Evolutionary conservation across 2,888 invertebrate species (phyloP).

Genomic region (Ophioninae sp.): DNA sequence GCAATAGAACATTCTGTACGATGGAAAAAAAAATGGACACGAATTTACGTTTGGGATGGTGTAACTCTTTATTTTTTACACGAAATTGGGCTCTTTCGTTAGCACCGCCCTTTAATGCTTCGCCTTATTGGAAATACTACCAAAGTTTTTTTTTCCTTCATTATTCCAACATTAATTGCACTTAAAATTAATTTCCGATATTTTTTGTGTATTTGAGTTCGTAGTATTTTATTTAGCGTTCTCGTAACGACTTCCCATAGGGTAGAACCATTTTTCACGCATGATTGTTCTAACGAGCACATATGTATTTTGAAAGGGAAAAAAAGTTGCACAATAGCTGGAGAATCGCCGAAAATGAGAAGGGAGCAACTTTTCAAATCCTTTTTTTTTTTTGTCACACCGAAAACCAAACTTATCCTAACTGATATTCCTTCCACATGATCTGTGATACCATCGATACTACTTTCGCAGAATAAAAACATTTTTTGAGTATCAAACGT

Average conservation of each 20-base stretch:
- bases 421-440: constrained; percentile 38
- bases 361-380: not conserved
- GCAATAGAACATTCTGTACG: constrained; percentile 37
- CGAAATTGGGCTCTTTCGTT: constrained; percentile 22
- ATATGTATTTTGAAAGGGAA: constrained; percentile 14
- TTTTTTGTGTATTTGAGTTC: constrained; percentile 23
- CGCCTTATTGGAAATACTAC: constrained; percentile 12
- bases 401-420: constrained; percentile 21
- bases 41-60: constrained; percentile 16
- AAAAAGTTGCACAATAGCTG: constrained; percentile 16
- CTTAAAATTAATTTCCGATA: constrained; percentile 4
- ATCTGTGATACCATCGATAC: constrained; percentile 26
- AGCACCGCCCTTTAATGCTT: constrained; percentile 52
- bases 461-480: constrained; percentile 30
- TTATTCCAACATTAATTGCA: constrained; percentile 23
- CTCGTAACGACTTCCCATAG: constrained; percentile 23
- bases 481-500: constrained; percentile 15
- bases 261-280: constrained; percentile 43
- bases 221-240: constrained; percentile 31
- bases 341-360: not conserved
- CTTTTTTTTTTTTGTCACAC: constrained; percentile 7
- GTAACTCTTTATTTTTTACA: constrained; percentile 8
- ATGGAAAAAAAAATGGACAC: not conserved
- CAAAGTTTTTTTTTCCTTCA: constrained; percentile 4
- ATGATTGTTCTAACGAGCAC: constrained; percentile 57